Conservation (phyloP, 1,140 invertebrate species). For the Pollicipes pollicipes region DNA sequence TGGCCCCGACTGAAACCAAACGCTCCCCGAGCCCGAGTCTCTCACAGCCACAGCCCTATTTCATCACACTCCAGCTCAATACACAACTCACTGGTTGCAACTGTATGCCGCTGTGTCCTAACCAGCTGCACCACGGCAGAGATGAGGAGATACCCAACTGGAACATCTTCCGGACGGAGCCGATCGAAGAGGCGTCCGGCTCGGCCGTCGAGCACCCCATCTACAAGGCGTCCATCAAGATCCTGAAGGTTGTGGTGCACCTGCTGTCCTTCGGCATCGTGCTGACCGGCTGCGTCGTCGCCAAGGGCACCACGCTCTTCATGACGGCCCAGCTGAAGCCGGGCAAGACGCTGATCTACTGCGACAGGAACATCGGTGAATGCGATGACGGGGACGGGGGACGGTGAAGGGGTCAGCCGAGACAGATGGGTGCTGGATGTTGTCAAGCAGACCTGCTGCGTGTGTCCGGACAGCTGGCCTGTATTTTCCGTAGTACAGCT, state of each 20-base stretch:
- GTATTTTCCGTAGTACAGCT: slow-evolving; percentile 13
- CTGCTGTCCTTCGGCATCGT: slow-evolving; percentile 27
- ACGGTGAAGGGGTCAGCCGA: neutral
- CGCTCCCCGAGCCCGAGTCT: too few species aligned
- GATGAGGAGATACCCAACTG: neutral
- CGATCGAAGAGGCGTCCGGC: neutral
- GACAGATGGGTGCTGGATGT: slow-evolving; percentile 20
- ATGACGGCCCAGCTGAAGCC: slow-evolving; percentile 28
- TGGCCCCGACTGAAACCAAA: too few species aligned
- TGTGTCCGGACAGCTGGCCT: slow-evolving; percentile 22
- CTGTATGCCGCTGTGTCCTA: too few species aligned
- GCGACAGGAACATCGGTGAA: slow-evolving; percentile 8
- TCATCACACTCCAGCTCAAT: too few species aligned
- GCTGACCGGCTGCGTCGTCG: slow-evolving; percentile 22
- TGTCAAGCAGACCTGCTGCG: slow-evolving; percentile 22
- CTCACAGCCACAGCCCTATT: too few species aligned
- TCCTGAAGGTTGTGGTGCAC: slow-evolving; percentile 35
- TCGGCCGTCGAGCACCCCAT: neutral
- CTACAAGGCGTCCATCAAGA: neutral
- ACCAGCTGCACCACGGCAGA: neutral
- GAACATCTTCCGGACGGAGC: neutral
- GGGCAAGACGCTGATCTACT: slow-evolving; percentile 15
- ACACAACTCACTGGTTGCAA: too few species aligned
- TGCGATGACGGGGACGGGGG: neutral
- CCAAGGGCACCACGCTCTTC: slow-evolving; percentile 26